Conservation (phyloP, 2,797 vertebrate genomes). For the Microcaecilia unicolor region DNA sequence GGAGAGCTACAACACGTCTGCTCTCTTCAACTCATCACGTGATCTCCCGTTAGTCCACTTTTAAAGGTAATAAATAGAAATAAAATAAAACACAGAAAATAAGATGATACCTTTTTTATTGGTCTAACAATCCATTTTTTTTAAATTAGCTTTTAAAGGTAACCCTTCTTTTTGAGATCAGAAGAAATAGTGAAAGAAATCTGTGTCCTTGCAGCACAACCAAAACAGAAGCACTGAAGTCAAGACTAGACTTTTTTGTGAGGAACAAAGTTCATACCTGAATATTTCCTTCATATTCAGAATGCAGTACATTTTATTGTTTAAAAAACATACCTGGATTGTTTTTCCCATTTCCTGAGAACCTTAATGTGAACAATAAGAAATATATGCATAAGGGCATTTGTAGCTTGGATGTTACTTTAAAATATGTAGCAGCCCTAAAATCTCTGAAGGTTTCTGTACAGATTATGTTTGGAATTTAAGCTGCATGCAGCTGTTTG, state of each 20-base stretch:
- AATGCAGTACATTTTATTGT: conserved; percentile 18
- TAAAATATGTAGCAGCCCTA: not conserved
- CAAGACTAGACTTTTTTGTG: conserved; percentile 27
- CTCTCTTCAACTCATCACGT: too few species aligned
- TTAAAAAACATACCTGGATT: not conserved
- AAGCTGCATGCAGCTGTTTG: conserved; percentile 42
- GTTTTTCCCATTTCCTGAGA: not conserved
- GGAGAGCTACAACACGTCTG: too few species aligned
- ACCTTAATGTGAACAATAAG: not conserved
- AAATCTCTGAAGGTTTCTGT: conserved; percentile 15
- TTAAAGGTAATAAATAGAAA: too few species aligned
- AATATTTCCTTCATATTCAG: not conserved
- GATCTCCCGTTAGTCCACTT: too few species aligned
- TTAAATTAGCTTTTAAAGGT: too few species aligned
- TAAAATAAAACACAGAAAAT: too few species aligned
- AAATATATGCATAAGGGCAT: conserved; percentile 16
- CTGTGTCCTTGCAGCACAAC: conserved; percentile 33
- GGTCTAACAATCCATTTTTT: too few species aligned
- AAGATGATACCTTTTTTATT: too few species aligned
- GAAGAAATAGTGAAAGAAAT: conserved; percentile 25
- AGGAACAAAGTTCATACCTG: conserved; percentile 18
- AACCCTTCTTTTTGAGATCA: too few species aligned
- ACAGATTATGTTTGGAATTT: conserved; percentile 24
- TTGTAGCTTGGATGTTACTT: conserved; percentile 18
- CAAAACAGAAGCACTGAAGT: conserved; percentile 30